Evolutionary conservation across 1,140 invertebrate species (phyloP), one percentile per base, ranked within the genome.

Genomic region (Ooceraea biroi): DNA sequence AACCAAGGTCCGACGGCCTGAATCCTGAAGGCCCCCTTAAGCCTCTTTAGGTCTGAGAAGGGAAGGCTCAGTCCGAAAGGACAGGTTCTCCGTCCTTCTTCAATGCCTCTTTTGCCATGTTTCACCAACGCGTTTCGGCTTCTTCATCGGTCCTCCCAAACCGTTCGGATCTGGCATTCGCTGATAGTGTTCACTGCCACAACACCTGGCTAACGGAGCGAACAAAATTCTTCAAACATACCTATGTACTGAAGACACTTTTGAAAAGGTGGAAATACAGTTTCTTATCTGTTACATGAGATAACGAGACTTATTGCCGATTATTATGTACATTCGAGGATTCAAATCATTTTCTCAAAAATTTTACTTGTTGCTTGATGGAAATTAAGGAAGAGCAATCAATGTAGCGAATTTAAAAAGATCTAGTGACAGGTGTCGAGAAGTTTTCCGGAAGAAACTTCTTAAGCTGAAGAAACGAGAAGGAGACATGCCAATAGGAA

Each of bases 161-260:
- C 58, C 83, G 36, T 65, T 63, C 46, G 84, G 83, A 84, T 90
- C 77, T 52, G 66, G 77, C 80, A 69, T 87, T 86, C 66, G 48
- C 74, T 88, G 89, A 85, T 73, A 89, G 74, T 82, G 76, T 88
- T 88, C 60, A 46, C 61, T 41, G 30, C 25, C 30, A 19, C 12
- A 17, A 68, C 48, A 41, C 25, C 76, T 52, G 65, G 36, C 30
- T n/a, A 10, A 19, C 19, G 61, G 30, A 69, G 30, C 58, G 25
- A 63, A 74, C 72, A 12, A 63, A 50, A 63, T 58, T 65, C 1
- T 22, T 22, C 61, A 17, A 44, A 44, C 41, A n/a, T 22, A 50
- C 25, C n/a, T n/a, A n/a, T n/a, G n/a, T n/a, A n/a, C n/a, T 41
- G 58, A 55, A 14, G 48, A 55, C 52, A 55, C 68, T 78, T 68